Evolutionary conservation across 2,888 invertebrate species (phyloP).

Genomic region (Marronus borbonicus): DNA sequence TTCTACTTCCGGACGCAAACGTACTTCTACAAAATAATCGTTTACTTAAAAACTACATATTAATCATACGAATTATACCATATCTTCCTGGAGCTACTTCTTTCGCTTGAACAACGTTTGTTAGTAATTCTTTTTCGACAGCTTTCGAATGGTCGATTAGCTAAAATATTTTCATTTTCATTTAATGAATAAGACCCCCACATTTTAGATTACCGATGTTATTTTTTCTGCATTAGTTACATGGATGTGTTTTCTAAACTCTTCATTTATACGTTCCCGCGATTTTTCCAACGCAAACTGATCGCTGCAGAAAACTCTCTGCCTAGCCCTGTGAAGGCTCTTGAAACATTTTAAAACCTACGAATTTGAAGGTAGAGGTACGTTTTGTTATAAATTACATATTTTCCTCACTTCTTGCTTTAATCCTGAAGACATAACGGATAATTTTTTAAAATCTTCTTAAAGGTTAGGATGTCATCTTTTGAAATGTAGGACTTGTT

Average conservation of each 20-base stretch:
- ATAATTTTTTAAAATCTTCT: not conserved
- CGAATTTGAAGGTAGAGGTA: conserved; percentile 60
- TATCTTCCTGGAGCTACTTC: conserved; percentile 79
- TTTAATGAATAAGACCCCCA: not conserved
- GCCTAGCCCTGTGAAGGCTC: conserved; percentile 79
- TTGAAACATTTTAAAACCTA: conserved; percentile 82
- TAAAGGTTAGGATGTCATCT: not conserved
- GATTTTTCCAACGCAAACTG: conserved; percentile 75
- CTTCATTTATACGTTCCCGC: conserved; percentile 83
- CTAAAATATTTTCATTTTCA: conserved; percentile 69
- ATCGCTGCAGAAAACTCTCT: conserved; percentile 80
- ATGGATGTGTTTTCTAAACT: conserved; percentile 79
- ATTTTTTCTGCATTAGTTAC: conserved; percentile 76
- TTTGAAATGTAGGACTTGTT: not conserved
- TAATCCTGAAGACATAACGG: conserved; percentile 36
- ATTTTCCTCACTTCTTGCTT: conserved; percentile 42
- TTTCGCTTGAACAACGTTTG: conserved; percentile 82
- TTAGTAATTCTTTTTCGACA: conserved; percentile 80
- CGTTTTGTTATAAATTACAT: not conserved
- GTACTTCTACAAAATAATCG: conserved; percentile 73
- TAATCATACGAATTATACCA: conserved; percentile 70
- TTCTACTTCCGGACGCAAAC: conserved; percentile 75
- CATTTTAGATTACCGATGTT: conserved; percentile 73
- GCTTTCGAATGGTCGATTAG: conserved; percentile 79
- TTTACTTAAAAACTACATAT: conserved; percentile 33